Evolutionary conservation across 2,797 vertebrate species (phyloP).

Genomic region (Petrocephalus sullivani): DNA sequence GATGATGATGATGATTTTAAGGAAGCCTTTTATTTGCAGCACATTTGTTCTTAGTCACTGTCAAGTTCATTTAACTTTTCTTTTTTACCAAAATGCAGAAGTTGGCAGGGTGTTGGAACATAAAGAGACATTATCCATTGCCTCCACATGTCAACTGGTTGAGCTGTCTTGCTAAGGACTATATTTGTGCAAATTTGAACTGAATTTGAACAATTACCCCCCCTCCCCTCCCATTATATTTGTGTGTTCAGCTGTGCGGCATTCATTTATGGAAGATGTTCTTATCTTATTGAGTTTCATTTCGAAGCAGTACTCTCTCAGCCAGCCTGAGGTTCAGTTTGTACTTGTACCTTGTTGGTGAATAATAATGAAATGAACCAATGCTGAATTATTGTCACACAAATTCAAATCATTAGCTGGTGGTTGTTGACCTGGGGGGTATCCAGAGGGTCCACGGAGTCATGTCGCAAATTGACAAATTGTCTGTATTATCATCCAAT

Average conservation of each 20-base stretch:
- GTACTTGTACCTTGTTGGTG: not conserved
- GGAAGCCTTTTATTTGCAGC: not conserved
- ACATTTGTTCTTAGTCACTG: not conserved
- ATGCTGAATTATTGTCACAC: not conserved
- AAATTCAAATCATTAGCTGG: not conserved
- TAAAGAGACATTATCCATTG: not conserved
- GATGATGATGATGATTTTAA: not conserved
- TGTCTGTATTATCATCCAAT: not conserved
- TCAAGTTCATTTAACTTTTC: not conserved
- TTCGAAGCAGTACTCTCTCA: not conserved
- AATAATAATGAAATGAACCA: not conserved
- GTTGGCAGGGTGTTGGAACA: not conserved
- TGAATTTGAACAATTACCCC: not conserved
- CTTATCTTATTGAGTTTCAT: not conserved
- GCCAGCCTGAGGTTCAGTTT: not conserved
- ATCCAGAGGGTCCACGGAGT: not conserved
- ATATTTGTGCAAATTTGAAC: not conserved
- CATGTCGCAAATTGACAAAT: not conserved
- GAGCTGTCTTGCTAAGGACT: not conserved
- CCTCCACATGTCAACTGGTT: not conserved
- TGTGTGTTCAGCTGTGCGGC: not conserved
- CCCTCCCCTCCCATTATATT: not conserved
- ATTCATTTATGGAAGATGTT: not conserved
- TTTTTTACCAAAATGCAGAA: not conserved
- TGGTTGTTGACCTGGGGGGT: not conserved